Conservation (phyloP, 2,113 vertebrate species). For the Tretioscincus oriximinensis region DNA sequence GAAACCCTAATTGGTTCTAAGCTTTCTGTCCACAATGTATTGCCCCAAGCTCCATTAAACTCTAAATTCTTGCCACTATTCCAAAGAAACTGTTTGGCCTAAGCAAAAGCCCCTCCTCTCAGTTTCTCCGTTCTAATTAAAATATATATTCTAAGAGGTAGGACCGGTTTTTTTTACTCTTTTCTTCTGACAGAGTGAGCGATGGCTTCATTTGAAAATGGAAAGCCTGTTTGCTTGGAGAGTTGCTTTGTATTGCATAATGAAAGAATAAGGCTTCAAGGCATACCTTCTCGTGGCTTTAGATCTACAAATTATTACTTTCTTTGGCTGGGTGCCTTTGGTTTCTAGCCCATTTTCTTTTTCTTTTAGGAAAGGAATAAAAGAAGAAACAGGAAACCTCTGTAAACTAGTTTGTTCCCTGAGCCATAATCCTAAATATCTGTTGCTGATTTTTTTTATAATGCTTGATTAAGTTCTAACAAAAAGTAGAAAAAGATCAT, state of each 20-base stretch:
- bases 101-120: constrained; percentile 11
- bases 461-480: not conserved
- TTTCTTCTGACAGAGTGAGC: constrained; percentile 2
- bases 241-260: not conserved
- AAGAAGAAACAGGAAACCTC: not conserved
- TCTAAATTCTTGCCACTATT: constrained; percentile 24
- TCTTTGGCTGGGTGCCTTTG: not conserved
- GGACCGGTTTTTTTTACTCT: not conserved
- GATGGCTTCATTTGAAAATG: constrained; percentile 24
- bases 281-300: not conserved
- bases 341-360: not conserved
- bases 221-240: not conserved
- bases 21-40: constrained; percentile 8
- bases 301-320: not conserved
- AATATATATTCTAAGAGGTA: constrained; percentile 39
- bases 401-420: not conserved
- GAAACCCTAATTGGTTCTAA: constrained; percentile 36
- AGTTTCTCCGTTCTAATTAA: constrained; percentile 40
- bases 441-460: no score
- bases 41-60: constrained; percentile 23
- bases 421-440: not conserved
- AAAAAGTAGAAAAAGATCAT: not conserved
- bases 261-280: not conserved
- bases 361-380: not conserved
- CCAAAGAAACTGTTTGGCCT: not conserved